These are phyloP conservation scores for Paratrypauchen microcephalus DNA, from an alignment of 2,797 vertebrate genomes.

Conservation along the genomic window DNA sequence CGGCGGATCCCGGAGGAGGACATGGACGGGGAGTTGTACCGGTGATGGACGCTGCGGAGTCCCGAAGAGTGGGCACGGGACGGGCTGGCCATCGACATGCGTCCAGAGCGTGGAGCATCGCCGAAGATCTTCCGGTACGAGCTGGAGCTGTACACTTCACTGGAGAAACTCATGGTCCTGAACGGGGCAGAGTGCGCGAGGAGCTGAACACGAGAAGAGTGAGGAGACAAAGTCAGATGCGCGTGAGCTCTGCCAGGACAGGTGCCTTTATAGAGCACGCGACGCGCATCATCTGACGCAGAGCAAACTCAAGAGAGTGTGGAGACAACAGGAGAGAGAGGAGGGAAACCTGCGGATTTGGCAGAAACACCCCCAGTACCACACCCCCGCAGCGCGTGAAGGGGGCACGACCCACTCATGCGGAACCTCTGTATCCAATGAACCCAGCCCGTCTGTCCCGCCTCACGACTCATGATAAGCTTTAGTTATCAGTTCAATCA, in stretches of 20 bases:
- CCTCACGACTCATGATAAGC: neutral
- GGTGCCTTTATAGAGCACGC: constrained; percentile 71
- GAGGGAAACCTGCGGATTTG: constrained; percentile 72
- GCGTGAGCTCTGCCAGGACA: constrained; percentile 62
- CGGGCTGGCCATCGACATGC: constrained; percentile 69
- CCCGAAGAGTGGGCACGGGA: constrained; percentile 67
- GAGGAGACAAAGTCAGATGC: constrained; percentile 71
- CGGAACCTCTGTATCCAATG: constrained; percentile 33
- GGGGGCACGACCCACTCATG: constrained; percentile 65
- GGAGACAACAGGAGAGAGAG: constrained; percentile 33
- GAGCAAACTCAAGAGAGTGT: constrained; percentile 27
- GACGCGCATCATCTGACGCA: constrained; percentile 79
- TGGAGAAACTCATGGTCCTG: constrained; percentile 75
- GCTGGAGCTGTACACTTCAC: constrained; percentile 75
- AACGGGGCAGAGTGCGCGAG: constrained; percentile 42
- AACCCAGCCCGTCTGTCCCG: neutral
- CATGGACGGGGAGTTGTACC: constrained; percentile 63
- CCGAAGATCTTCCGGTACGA: constrained; percentile 83
- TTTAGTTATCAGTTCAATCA: neutral
- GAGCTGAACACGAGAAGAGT: constrained; percentile 45
- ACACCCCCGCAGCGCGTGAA: constrained; percentile 18
- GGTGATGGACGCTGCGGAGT: constrained; percentile 73
- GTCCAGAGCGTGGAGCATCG: constrained; percentile 74
- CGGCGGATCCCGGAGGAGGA: constrained; percentile 70
- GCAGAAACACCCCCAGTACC: constrained; percentile 64